These are phyloP conservation scores for Eilema caniola DNA, from an alignment of 2,888 invertebrate species.

Conservation along the genomic window DNA sequence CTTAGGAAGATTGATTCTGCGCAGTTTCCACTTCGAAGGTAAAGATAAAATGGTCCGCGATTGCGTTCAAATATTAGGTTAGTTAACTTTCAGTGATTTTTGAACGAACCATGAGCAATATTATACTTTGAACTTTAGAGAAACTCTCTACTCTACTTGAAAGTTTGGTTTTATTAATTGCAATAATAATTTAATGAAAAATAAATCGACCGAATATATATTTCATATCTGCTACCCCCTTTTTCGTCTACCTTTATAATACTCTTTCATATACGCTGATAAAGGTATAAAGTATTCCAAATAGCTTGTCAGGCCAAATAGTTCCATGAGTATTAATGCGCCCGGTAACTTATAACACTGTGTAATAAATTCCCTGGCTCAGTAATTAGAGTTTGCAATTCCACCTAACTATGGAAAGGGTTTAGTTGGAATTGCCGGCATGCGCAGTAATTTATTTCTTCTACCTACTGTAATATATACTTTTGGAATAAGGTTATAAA, in stretches of 20 bases:
- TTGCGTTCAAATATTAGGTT: slow-evolving; percentile 2
- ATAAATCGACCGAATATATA: too few relatives aligned
- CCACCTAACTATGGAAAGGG: background rate
- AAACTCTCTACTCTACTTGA: background rate
- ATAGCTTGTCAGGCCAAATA: background rate
- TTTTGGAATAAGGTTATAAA: background rate
- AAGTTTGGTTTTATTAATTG: background rate
- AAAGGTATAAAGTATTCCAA: background rate
- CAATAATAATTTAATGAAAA: background rate
- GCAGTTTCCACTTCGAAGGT: slow-evolving; percentile 11
- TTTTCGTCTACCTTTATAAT: background rate
- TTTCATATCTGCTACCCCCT: background rate
- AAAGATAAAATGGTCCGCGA: background rate
- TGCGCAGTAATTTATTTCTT: background rate
- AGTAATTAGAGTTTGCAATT: slow-evolving; percentile 12
- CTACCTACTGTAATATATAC: background rate
- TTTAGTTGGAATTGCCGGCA: background rate
- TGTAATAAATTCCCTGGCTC: slow-evolving; percentile 9
- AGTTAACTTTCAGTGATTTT: background rate
- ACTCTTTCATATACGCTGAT: background rate
- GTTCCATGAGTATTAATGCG: background rate
- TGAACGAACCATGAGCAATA: background rate
- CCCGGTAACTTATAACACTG: slow-evolving; percentile 11
- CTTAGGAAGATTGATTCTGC: slow-evolving; percentile 13
- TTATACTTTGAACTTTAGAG: background rate